Evolutionary conservation across 2,797 vertebrate genomes (phyloP).

Genomic region (Parotocinclus haroldoi): DNA sequence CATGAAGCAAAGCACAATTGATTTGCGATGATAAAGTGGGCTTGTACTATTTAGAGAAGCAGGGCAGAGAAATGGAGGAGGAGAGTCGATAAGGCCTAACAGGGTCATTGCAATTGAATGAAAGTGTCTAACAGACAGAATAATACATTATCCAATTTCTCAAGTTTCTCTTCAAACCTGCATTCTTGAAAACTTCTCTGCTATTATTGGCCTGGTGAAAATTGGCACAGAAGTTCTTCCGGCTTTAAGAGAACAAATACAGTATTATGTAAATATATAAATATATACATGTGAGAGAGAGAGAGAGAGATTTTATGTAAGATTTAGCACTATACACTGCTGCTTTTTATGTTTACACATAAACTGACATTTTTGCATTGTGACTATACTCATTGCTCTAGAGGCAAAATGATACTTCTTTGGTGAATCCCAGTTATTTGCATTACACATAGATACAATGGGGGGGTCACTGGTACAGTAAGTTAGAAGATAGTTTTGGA

Average conservation of each 20-base stretch:
- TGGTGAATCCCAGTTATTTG: too few relatives aligned
- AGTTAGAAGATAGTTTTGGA: conserved; percentile 16
- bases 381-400: too few relatives aligned
- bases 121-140: conserved; percentile 38
- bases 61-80: conserved; percentile 23
- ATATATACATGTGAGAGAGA: too few relatives aligned
- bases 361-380: too few relatives aligned
- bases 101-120: conserved; percentile 36
- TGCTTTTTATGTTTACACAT: too few relatives aligned
- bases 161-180: conserved; percentile 13
- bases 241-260: too few relatives aligned
- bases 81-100: conserved; percentile 26
- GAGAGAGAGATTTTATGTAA: too few relatives aligned
- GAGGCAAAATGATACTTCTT: too few relatives aligned
- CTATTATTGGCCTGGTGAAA: conserved; percentile 9
- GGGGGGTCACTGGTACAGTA: neutral
- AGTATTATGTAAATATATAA: too few relatives aligned
- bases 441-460: neutral
- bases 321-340: too few relatives aligned
- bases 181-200: conserved; percentile 1
- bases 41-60: conserved; percentile 32
- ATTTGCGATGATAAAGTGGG: conserved; percentile 41
- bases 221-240: neutral
- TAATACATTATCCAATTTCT: conserved; percentile 25
- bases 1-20: conserved; percentile 33